Evolutionary conservation across 2,113 vertebrate species (phyloP).

Genomic region (Marcusenius ussheri): DNA sequence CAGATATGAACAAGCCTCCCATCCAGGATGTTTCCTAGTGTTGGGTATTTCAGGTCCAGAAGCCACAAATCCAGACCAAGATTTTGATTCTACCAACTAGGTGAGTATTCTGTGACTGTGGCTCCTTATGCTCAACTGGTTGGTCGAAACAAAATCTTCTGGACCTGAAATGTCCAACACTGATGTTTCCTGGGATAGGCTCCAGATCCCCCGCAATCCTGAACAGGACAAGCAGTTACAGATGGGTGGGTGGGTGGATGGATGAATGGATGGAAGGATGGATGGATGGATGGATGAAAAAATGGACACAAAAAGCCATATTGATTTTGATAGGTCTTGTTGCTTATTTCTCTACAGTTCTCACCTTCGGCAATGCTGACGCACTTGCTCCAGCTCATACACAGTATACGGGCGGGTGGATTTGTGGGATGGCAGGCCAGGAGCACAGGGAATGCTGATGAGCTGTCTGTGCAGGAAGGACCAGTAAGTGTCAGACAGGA

Average conservation of each 20-base stretch:
- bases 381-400: constrained; percentile 60
- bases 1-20: neutral
- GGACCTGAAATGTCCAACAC: neutral
- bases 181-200: neutral
- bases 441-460: constrained; percentile 42
- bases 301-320: neutral
- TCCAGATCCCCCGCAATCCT: neutral
- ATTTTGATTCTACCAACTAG: no score
- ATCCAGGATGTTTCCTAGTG: neutral
- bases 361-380: constrained; percentile 56
- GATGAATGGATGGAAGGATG: neutral
- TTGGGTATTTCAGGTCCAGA: no score
- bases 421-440: constrained; percentile 44
- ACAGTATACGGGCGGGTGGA: constrained; percentile 46
- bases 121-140: no score
- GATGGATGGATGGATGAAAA: neutral
- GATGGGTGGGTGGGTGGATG: neutral
- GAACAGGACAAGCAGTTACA: neutral
- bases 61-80: no score
- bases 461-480: constrained; percentile 42
- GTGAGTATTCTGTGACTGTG: no score
- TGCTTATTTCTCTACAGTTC: neutral
- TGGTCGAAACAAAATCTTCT: no score
- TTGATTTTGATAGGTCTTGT: neutral
- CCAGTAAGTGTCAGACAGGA: neutral